Conservation (phyloP, 2,888 invertebrate species). For the Epinotia brunnichana region DNA sequence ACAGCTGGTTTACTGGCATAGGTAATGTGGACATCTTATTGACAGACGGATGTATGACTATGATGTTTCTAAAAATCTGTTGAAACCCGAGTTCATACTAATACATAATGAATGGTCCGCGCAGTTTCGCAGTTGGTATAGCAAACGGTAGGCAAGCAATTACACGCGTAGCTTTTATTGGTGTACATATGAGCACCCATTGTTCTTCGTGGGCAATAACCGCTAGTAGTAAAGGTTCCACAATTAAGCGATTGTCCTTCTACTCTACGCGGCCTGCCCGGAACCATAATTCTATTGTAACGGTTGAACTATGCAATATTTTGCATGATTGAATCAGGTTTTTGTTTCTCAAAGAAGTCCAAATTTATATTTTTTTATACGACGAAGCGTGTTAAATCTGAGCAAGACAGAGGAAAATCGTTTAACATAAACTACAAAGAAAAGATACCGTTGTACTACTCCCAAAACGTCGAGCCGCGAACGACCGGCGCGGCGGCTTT, state of each 20-base stretch:
- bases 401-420: slow-evolving; percentile 31
- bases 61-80: slow-evolving; percentile 3
- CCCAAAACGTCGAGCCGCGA: slow-evolving; percentile 51
- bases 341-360: not conserved
- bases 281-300: slow-evolving; percentile 41
- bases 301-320: slow-evolving; percentile 3
- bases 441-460: slow-evolving; percentile 52
- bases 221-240: slow-evolving; percentile 53
- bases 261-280: slow-evolving; percentile 51
- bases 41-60: slow-evolving; percentile 2
- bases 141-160: slow-evolving; percentile 64
- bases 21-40: slow-evolving; percentile 12
- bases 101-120: not conserved
- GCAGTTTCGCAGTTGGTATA: slow-evolving; percentile 56
- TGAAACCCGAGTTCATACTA: not conserved
- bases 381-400: slow-evolving; percentile 8
- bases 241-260: slow-evolving; percentile 54
- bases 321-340: not conserved
- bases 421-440: slow-evolving; percentile 50
- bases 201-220: slow-evolving; percentile 61
- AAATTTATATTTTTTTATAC: slow-evolving; percentile 3
- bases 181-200: slow-evolving; percentile 61
- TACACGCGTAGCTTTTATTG: slow-evolving; percentile 67
- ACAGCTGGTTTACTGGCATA: slow-evolving; percentile 36
- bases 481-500: slow-evolving; percentile 42